Conservation (phyloP, 2,113 vertebrate species). For the Hippocampus zosterae region DNA sequence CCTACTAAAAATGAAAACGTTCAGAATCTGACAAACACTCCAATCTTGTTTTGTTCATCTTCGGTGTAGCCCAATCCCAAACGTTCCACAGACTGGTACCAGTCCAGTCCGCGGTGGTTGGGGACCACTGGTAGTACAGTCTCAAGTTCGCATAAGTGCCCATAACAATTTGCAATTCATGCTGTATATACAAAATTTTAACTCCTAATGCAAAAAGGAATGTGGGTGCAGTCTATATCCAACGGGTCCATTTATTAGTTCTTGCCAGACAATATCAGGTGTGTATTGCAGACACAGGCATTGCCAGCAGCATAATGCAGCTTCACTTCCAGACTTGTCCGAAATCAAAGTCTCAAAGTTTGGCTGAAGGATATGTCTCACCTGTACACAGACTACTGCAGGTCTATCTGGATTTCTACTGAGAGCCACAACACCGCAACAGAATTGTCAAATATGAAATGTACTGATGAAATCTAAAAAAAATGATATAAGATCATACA, state of each 20-base stretch:
- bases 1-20: no score
- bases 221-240: slow-evolving; percentile 2
- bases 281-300: slow-evolving; percentile 13
- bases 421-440: slow-evolving; percentile 35
- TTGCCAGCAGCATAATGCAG: neutral
- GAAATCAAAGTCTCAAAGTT: neutral
- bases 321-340: slow-evolving; percentile 2
- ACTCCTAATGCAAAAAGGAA: neutral
- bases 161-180: neutral
- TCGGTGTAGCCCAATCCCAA: no score
- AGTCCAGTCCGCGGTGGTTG: no score
- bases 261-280: slow-evolving; percentile 21
- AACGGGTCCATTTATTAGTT: slow-evolving; percentile 37
- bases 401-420: slow-evolving; percentile 15
- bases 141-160: neutral
- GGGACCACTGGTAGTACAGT: no score
- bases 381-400: slow-evolving; percentile 7
- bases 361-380: slow-evolving; percentile 9
- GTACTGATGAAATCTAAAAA: slow-evolving; percentile 26
- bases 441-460: slow-evolving; percentile 15
- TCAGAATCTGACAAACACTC: no score
- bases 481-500: slow-evolving; percentile 41
- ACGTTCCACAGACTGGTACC: no score
- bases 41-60: no score
- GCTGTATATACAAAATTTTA: neutral